Percentiles rank a stretch among this genome's conserved stretches.
Conservation (phyloP, 2,113 vertebrate genomes). For the Oenanthe oenanthe region DNA sequence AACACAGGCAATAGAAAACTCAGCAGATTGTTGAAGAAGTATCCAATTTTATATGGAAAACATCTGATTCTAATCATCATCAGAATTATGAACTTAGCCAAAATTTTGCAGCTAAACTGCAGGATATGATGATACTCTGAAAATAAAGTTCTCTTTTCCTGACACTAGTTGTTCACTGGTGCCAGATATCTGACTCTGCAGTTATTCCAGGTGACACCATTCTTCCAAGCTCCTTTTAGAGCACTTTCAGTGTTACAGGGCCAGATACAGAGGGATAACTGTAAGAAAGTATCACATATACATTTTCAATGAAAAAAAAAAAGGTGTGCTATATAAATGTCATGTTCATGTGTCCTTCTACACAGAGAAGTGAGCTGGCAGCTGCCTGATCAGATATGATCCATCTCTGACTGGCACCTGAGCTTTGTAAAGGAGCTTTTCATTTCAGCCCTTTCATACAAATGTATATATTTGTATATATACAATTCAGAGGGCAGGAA, state of each 20-base stretch:
- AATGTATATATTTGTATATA: background rate
- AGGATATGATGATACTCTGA: background rate
- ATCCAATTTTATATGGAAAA: background rate
- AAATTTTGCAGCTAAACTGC: background rate
- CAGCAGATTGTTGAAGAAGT: background rate
- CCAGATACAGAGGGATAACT: background rate
- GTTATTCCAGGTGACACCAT: background rate
- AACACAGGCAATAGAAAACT: background rate
- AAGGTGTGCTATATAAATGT: background rate
- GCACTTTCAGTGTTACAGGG: rapidly evolving
- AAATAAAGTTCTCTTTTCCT: background rate
- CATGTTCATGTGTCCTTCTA: background rate
- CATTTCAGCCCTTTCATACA: background rate
- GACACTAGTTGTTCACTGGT: rapidly evolving
- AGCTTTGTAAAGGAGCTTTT: background rate
- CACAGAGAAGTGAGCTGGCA: background rate
- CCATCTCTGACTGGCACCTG: background rate
- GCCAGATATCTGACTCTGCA: background rate
- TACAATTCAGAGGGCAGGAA: background rate
- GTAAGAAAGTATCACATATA: background rate
- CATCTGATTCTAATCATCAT: background rate
- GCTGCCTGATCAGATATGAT: background rate
- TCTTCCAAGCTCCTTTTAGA: background rate
- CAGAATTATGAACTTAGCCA: background rate
- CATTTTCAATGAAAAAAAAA: background rate